Conservation (phyloP, 35 echinoderm and acorn worm species). For the Apostichopus californicus region DNA sequence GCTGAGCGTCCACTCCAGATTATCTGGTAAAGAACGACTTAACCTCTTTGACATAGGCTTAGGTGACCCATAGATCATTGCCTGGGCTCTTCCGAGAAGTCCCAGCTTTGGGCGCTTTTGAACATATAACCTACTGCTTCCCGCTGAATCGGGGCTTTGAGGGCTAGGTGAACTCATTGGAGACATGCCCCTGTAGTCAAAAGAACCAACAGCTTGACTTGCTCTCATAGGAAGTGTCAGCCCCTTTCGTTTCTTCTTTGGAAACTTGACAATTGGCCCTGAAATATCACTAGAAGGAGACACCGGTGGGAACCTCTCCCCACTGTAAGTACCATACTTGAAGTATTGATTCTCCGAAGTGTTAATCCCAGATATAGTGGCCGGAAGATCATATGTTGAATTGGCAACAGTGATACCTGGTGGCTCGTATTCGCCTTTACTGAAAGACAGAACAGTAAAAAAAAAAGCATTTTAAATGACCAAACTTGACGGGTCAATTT, state of each 20-base stretch:
- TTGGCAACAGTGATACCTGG: constrained; percentile 40
- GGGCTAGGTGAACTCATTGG: constrained; percentile 9
- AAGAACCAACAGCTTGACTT: constrained; percentile 14
- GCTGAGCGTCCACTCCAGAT: constrained; percentile 48
- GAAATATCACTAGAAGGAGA: constrained; percentile 6
- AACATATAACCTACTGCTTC: constrained; percentile 22
- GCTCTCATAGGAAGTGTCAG: constrained; percentile 27
- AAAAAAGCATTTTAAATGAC: too few relatives aligned
- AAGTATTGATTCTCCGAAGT: constrained; percentile 17
- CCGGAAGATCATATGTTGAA: constrained; percentile 46
- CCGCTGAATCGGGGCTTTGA: neutral
- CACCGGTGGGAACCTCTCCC: constrained; percentile 29
- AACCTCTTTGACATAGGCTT: constrained; percentile 44
- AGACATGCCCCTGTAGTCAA: constrained; percentile 39
- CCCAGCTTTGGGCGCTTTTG: constrained; percentile 48
- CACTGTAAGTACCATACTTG: constrained; percentile 56
- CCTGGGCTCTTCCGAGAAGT: constrained; percentile 45
- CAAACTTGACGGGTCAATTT: neutral
- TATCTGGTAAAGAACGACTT: constrained; percentile 52
- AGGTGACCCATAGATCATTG: constrained; percentile 42
- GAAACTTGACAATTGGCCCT: neutral
- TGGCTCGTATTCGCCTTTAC: constrained; percentile 1
- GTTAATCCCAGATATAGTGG: constrained; percentile 50
- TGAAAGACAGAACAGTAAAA: neutral
- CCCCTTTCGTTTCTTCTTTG: constrained; percentile 39